Evolutionary conservation across 2,797 vertebrate species (phyloP).

Genomic region (Pogoniulus pusillus): DNA sequence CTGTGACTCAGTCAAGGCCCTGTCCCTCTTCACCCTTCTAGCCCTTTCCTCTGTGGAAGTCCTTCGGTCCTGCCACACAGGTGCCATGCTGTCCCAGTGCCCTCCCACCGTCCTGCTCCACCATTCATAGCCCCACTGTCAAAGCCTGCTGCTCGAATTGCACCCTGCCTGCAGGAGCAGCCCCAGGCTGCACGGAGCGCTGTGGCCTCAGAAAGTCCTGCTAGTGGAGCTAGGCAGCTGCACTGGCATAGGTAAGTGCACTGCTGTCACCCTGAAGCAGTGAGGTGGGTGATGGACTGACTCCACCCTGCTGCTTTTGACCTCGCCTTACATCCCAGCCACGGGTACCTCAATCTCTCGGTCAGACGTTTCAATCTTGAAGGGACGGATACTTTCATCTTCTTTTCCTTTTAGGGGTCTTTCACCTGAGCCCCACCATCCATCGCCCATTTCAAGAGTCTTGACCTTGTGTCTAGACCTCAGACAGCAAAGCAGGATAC

Average conservation of each 20-base stretch:
- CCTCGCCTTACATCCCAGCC: neutral
- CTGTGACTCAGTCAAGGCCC: neutral
- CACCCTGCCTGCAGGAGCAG: neutral
- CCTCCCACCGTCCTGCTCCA: neutral
- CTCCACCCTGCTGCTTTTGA: neutral
- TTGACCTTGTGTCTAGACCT: slow-evolving; percentile 63
- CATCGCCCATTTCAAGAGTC: slow-evolving; percentile 81
- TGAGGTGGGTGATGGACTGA: neutral
- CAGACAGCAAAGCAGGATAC: slow-evolving; percentile 77
- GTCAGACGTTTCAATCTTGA: slow-evolving; percentile 81
- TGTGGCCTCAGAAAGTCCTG: neutral
- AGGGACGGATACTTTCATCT: slow-evolving; percentile 74
- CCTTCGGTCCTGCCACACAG: neutral
- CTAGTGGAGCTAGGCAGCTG: neutral
- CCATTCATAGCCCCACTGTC: neutral
- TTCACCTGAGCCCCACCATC: slow-evolving; percentile 86
- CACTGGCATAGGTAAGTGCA: neutral
- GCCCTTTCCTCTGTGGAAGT: neutral
- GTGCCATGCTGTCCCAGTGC: neutral
- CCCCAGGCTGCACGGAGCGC: neutral
- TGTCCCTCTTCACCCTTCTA: neutral
- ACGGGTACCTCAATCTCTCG: slow-evolving; percentile 79
- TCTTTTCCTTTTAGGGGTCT: slow-evolving; percentile 70
- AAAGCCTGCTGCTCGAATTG: neutral
- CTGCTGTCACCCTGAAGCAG: neutral